These are phyloP conservation scores for Paradoxurus hermaphroditus DNA, from an alignment of 2,113 vertebrate species.

Conservation along the genomic window DNA sequence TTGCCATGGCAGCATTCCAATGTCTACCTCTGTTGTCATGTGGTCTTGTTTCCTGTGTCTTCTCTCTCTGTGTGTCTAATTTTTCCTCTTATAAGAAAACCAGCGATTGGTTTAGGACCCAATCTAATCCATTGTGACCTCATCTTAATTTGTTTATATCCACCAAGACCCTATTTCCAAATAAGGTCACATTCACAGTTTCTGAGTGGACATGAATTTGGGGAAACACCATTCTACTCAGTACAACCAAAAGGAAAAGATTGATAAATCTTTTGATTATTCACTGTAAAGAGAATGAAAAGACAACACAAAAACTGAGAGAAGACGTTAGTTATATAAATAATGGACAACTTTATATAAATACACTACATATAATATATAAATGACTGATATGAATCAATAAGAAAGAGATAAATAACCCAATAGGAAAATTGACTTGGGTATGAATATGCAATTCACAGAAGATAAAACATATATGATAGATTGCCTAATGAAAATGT, in stretches of 20 bases:
- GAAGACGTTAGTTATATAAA: neutral
- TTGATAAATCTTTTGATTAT: neutral
- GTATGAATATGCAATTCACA: neutral
- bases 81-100: neutral
- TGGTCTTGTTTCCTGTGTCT: neutral
- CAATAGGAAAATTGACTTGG: neutral
- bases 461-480: neutral
- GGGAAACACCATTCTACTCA: neutral
- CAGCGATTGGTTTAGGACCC: neutral
- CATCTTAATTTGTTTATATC: neutral
- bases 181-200: neutral
- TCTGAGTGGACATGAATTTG: neutral
- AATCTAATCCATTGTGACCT: neutral
- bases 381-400: neutral
- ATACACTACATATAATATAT: neutral
- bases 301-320: neutral
- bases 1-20: neutral
- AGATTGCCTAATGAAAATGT: neutral
- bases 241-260: neutral
- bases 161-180: neutral
- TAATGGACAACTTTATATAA: neutral
- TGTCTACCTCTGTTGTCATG: neutral
- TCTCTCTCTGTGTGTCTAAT: neutral
- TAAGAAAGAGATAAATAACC: slow-evolving; percentile 7
- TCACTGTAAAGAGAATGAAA: neutral